Conservation (phyloP, 2,888 invertebrate genomes). For the Camponotus fellah region DNA sequence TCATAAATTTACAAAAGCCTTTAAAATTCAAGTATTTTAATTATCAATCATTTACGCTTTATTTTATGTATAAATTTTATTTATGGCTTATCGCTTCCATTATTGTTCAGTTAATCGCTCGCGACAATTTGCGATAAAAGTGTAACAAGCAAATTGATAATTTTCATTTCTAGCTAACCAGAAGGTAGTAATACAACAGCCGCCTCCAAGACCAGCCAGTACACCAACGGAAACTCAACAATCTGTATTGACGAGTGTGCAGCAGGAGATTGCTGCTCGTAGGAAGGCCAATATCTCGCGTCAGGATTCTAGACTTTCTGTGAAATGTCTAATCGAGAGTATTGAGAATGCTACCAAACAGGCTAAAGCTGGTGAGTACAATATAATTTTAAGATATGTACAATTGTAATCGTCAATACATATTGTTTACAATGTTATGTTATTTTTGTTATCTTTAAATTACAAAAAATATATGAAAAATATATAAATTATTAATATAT, state of each 20-base stretch:
- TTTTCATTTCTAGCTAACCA: conserved; percentile 82
- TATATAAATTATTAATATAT: background rate
- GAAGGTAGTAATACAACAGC: conserved; percentile 79
- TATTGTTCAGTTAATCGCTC: conserved; percentile 5
- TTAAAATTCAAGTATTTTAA: conserved; percentile 25
- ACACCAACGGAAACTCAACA: conserved; percentile 87
- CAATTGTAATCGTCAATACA: background rate
- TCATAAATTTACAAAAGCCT: conserved; percentile 1
- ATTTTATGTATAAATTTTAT: conserved; percentile 59
- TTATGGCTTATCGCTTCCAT: conserved; percentile 67
- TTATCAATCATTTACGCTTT: conserved; percentile 58
- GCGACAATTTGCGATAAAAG: background rate
- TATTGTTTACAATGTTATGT: background rate
- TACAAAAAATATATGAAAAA: background rate
- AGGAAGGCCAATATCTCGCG: conserved; percentile 87
- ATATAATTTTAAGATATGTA: background rate
- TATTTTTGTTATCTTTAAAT: background rate
- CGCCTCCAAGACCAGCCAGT: conserved; percentile 82
- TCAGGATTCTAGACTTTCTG: conserved; percentile 94
- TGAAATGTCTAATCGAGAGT: conserved; percentile 96
- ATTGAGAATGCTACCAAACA: conserved; percentile 95
- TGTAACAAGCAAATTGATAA: background rate
- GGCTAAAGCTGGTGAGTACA: conserved; percentile 87
- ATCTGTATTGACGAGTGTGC: conserved; percentile 87
- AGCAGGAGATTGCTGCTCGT: conserved; percentile 88